Evolutionary conservation across 2,113 vertebrate species (phyloP).

Genomic region (Cebus imitator): DNA sequence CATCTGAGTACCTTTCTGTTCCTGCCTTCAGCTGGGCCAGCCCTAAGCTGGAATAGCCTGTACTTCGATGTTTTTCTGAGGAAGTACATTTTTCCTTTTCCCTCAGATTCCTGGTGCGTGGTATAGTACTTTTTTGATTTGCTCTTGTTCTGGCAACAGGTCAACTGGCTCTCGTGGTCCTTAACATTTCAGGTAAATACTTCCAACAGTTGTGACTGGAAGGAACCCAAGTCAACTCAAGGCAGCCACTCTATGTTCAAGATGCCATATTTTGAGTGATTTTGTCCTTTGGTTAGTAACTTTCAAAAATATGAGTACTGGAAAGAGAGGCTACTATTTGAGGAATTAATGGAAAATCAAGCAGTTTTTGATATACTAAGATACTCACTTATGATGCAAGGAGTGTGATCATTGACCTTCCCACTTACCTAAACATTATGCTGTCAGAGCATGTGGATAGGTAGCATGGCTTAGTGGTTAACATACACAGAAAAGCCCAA

Average conservation of each 20-base stretch:
- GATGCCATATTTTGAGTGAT: not conserved
- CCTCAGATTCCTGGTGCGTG: not conserved
- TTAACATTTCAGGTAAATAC: constrained; percentile 63
- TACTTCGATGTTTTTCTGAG: constrained; percentile 31
- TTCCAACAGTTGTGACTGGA: constrained; percentile 53
- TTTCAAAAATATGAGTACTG: not conserved
- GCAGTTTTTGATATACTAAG: not conserved
- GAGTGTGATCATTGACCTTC: not conserved
- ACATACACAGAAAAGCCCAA: not conserved
- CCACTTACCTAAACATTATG: not conserved
- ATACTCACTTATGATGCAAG: not conserved
- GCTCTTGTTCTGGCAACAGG: constrained; percentile 51
- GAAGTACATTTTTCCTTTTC: not conserved
- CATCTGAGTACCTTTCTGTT: not conserved
- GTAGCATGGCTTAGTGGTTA: not conserved
- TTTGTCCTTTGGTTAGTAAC: constrained; percentile 8
- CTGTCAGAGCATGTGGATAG: not conserved
- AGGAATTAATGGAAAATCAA: not conserved
- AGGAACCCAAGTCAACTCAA: constrained; percentile 48
- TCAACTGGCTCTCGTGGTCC: constrained; percentile 39
- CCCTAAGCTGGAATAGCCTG: not conserved
- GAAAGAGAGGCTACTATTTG: not conserved
- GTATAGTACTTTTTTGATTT: constrained; percentile 34
- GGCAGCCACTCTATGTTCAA: not conserved
- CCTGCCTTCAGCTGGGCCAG: not conserved